Base-by-base conservation (phyloP, 2,113 vertebrate species). In the Chaenogobius annularis region DNA sequence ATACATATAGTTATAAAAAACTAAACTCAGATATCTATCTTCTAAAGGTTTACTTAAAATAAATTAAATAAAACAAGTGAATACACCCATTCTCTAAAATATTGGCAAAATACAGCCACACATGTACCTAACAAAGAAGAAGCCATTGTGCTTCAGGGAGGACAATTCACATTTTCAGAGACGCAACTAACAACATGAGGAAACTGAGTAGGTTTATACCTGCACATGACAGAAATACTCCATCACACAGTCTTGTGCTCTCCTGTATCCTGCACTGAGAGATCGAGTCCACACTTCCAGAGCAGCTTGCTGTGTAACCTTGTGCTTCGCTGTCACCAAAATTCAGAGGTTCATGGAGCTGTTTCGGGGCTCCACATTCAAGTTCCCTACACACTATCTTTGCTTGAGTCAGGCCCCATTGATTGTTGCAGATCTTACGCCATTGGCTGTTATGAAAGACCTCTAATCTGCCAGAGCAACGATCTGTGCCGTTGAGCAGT, bases 401-500 rank as follows among this genome's bases (percentile, higher is more conserved):
- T 17, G 87, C 75, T 50, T 85, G 73, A 15, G 13, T 15, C 0
- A 15, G 0, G 31, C 64, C 35, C 91, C 88, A 93, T 65, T 50
- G 17, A 46, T 71, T 70, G n/a, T 46, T 82, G 72, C 92, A 93
- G 2, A 92, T 11, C 20, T 83, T 86, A 7, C 73, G 77, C 90
- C 89, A 91, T 0, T 1, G 14, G 61, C 14, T 31, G 12, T 78
- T 0, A 1, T 85, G 35, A 6, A 14, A 69, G 47, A 93, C 19
- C 70, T 92, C 89, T 26, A 93, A 31, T 76, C 80, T 82, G 19
- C 92, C 91, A 69, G 87, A 88, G 77, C 92, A 93, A 13, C 50
- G 55, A 17, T 83, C 64, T 0, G 78, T 84, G 15, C 86, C 84
- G 17, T 91, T 89, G 54, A 23, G 14, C 50, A 93, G 47, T 74